These are phyloP conservation scores for Hippolais icterina DNA, from an alignment of 2,113 vertebrate genomes.

Conservation along the genomic window DNA sequence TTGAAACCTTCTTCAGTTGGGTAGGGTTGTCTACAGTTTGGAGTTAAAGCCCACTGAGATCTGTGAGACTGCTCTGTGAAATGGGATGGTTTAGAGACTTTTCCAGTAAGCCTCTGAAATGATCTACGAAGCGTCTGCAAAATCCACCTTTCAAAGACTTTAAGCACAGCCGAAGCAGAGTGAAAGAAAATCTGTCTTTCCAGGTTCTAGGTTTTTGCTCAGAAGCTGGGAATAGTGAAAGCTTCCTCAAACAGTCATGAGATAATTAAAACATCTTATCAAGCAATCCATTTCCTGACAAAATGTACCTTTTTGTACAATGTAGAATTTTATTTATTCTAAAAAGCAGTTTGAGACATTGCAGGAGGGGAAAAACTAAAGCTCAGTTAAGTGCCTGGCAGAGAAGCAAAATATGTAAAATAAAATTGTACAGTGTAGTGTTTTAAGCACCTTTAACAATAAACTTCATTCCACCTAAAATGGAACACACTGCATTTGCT, in stretches of 20 bases:
- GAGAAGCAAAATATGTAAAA: neutral
- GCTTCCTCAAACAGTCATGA: neutral
- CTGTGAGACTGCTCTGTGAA: neutral
- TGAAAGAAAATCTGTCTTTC: neutral
- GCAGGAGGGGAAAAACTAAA: neutral
- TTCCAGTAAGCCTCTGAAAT: constrained; percentile 16
- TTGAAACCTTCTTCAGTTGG: neutral
- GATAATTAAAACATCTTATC: neutral
- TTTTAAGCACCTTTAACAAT: neutral
- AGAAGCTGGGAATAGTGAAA: neutral
- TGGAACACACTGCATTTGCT: neutral
- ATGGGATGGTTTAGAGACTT: neutral
- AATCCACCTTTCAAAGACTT: neutral
- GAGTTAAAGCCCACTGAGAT: neutral
- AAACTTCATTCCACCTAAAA: neutral
- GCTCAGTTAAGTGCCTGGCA: neutral
- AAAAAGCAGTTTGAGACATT: neutral
- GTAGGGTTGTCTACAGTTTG: neutral
- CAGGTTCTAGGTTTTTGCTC: neutral
- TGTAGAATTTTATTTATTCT: neutral
- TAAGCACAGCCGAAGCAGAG: neutral
- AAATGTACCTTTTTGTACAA: neutral
- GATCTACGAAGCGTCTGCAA: neutral
- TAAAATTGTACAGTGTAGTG: neutral
- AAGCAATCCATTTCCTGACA: neutral